Evolutionary conservation across 2,113 vertebrate genomes (phyloP), one percentile per base, ranked within the genome.

Genomic region (Halichoeres trimaculatus): DNA sequence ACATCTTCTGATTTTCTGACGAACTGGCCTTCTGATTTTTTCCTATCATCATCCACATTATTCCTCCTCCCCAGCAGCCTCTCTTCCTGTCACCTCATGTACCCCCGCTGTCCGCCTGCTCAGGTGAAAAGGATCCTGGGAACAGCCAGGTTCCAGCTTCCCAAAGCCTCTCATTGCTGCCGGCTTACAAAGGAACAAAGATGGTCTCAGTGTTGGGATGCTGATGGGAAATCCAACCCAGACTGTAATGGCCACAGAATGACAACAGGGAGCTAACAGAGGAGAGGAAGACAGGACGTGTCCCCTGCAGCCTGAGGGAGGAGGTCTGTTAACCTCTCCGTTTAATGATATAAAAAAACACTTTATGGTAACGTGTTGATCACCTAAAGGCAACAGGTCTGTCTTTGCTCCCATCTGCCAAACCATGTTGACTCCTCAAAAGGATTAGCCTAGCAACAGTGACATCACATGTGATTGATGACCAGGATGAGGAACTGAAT

Each of bases 41-140:
- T 47, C 34, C 22, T 67, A 47, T 52, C 23, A 38, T 47, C 35
- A 34, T 59, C 43, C 58, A 57, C 52, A 40, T 47, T 65, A 24
- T 23, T 75, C 48, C 52, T 41, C 61, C 36, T 66, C 41, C 74
- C 40, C 26, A 58, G 59, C 70, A 72, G 59, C 54, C 47, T 73
- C 75, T 62, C 26, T 76, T 65, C 85, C 61, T 84, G 53, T 57
- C 34, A 51, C 68, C 59, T 52, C 43, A 64, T 75, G 41, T 67
- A 54, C 24, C 70, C 62, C 51, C 47, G 74, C 83, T 81, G 61
- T 85, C 83, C 69, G 75, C 62, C 55, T 51, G 74, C 80, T 76
- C 85, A 90, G 84, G 87, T 90, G 84, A 92, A 90, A 87, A 23
- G 75, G 87, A 91, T 80, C 89, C 89, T 89, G 88, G 88, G 89